A percentile compares a stretch with the other conserved stretches of the same genome.
phyloP scores from a whole-genome alignment of 2,113 vertebrate species.

The Mirounga angustirostris region DNA sequence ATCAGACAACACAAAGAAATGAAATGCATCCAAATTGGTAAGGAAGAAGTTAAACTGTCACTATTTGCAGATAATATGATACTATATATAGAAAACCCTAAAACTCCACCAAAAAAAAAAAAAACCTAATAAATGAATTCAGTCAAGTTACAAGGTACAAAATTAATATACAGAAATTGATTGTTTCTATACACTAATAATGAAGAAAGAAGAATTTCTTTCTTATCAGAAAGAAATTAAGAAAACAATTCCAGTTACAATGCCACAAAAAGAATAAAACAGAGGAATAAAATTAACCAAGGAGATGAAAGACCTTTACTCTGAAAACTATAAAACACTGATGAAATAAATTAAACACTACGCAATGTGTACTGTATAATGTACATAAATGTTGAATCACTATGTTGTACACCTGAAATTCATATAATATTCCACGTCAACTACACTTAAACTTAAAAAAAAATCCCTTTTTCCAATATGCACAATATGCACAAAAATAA shows the following conservation, averaged over 20 bases:
- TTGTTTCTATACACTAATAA: too few species aligned
- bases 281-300: neutral
- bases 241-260: neutral
- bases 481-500: neutral
- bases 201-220: too few species aligned
- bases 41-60: neutral
- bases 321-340: neutral
- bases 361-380: neutral
- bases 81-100: too few species aligned
- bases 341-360: neutral
- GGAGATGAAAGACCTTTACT: neutral
- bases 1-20: neutral
- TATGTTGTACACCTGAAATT: neutral
- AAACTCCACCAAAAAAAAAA: too few species aligned
- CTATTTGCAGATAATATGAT: too few species aligned
- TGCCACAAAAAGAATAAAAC: neutral
- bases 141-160: too few species aligned
- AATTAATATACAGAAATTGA: too few species aligned
- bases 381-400: neutral
- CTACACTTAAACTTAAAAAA: neutral
- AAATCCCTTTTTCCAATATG: neutral
- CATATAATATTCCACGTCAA: neutral
- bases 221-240: too few species aligned
- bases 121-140: too few species aligned
- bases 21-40: neutral